Conservation (phyloP, 2,797 vertebrate species). For the Centropyge bicolor region DNA sequence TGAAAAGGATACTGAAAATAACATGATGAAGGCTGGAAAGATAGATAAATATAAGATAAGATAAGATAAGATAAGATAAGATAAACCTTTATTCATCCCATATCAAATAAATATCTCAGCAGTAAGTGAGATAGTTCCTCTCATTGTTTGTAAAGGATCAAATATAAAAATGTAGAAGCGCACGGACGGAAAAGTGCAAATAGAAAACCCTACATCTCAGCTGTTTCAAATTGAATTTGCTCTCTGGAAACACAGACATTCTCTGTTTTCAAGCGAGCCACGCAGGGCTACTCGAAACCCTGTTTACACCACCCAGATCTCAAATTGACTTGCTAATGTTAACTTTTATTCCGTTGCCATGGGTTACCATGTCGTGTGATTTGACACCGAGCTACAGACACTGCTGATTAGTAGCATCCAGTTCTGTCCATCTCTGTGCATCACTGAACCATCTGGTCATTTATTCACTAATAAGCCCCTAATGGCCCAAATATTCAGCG, state of each 20-base stretch:
- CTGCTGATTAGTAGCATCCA: constrained; percentile 99
- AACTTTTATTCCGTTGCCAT: constrained; percentile 99
- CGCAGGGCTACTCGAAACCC: constrained; percentile 88
- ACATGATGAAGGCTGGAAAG: too few relatives aligned
- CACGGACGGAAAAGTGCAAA: constrained; percentile 33
- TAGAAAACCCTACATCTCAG: constrained; percentile 51
- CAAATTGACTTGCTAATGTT: constrained; percentile 99
- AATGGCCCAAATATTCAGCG: constrained; percentile 99
- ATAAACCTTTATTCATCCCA: too few relatives aligned
- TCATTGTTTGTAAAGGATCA: constrained; percentile 16
- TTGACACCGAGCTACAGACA: constrained; percentile 99
- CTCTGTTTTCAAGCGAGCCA: constrained; percentile 84
- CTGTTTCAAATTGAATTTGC: constrained; percentile 76
- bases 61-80: too few relatives aligned
- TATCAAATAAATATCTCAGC: too few relatives aligned
- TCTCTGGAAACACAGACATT: constrained; percentile 66
- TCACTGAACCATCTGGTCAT: constrained; percentile 99
- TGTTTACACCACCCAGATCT: constrained; percentile 98
- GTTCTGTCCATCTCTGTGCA: constrained; percentile 99
- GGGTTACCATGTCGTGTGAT: constrained; percentile 99
- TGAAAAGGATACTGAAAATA: too few relatives aligned
- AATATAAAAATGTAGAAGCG: constrained; percentile 48
- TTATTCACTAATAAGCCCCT: constrained; percentile 99
- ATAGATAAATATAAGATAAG: too few relatives aligned
- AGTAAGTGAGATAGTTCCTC: too few relatives aligned